Base-by-base conservation (phyloP, 2,113 vertebrate species). In the Mellivora capensis region DNA sequence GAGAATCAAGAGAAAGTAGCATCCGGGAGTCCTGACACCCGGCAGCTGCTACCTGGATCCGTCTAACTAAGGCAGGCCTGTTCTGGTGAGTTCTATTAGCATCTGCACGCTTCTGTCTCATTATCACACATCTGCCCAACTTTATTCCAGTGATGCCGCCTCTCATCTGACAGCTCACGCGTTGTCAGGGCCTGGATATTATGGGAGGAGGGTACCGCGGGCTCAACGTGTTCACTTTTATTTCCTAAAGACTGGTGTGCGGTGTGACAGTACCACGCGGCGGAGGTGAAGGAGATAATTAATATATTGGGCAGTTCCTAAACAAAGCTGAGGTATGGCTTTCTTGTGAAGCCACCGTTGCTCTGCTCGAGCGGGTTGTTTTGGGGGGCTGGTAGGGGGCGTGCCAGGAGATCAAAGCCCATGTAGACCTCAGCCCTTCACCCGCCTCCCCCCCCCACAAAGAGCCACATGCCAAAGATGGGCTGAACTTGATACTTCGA, bases 111-210 rank as follows among this genome's bases (percentile, higher is more conserved):
- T 99, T 99, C 99, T 99, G 99, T 99, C 99, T 99, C 99, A 99
- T 99, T 99, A 99, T 99, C 99, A 99, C 99, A 99, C 99, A 99
- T 99, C 99, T 99, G 99, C 99, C 99, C 99, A 99, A 99, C 99
- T 99, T 99, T 99, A 99, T 99, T 99, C 99, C 97, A 98, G 98
- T 98, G 99, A 99, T 10, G 98, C 98, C 96, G 98, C 99, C 99
- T 99, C 99, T 99, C 98, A 99, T 99, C 98, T 99, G 99, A 99
- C 99, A 99, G 99, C 99, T 99, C 99, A 98, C 98, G 99, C 98
- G 95, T 98, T 99, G 99, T 99, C 99, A 99, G 99, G 98, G 99
- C 90, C 98, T 96, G 98, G 99, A 98, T 98, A 98, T 97, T 98
- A 96, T 96, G 98, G 98, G 99, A 99, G 98, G 99, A 34, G 98